A percentile compares a stretch with the other conserved stretches of the same genome.
These are phyloP conservation scores for Eira barbara DNA, from an alignment of 2,113 vertebrate species.

Conservation along the genomic window DNA sequence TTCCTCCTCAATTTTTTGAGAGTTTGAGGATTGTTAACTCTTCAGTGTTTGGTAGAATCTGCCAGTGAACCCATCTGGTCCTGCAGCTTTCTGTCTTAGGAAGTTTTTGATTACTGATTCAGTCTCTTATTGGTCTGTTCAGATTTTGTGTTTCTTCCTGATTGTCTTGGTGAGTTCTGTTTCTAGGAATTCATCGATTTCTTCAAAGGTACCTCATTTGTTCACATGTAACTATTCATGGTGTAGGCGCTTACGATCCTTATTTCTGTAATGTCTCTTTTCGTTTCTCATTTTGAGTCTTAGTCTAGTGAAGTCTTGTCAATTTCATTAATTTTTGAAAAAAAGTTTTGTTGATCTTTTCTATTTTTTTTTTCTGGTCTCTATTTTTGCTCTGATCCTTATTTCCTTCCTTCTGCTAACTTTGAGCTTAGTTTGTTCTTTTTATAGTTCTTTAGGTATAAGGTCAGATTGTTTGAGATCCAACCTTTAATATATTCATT, in stretches of 20 bases:
- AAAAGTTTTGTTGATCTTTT: background rate
- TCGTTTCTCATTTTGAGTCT: background rate
- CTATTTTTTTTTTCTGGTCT: background rate
- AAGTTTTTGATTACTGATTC: background rate
- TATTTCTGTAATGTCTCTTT: background rate
- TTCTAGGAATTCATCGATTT: background rate
- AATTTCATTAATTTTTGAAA: background rate
- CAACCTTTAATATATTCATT: background rate
- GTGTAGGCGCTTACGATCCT: background rate
- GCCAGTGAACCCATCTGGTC: background rate
- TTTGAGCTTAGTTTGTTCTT: background rate
- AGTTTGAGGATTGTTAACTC: background rate
- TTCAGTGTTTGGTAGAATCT: background rate
- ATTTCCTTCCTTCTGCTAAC: background rate
- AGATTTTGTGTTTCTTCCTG: background rate
- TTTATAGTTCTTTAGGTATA: background rate
- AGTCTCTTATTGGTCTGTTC: background rate
- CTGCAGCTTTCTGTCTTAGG: background rate
- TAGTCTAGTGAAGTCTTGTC: background rate
- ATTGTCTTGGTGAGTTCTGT: background rate
- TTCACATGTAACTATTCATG: background rate
- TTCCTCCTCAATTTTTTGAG: background rate
- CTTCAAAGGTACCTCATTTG: background rate
- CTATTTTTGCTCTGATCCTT: background rate
- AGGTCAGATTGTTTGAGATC: background rate